These are phyloP conservation scores for Pteruthius melanotis DNA, from an alignment of 2,113 vertebrate genomes.

Conservation along the genomic window DNA sequence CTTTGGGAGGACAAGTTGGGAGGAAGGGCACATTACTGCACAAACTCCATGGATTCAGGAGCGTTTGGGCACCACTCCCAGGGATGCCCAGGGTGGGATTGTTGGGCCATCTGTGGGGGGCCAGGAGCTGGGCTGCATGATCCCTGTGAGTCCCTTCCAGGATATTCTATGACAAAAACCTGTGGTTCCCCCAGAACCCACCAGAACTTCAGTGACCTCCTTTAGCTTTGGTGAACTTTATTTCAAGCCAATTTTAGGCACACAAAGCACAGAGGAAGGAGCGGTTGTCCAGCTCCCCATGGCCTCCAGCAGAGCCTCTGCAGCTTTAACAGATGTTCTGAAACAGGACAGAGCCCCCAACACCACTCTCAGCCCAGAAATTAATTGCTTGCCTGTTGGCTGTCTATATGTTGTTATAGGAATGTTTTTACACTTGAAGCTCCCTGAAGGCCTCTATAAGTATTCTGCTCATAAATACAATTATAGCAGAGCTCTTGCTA, in stretches of 20 bases:
- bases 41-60: background rate
- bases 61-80: rapidly evolving
- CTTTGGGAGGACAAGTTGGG: background rate
- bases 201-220: background rate
- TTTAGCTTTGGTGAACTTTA: background rate
- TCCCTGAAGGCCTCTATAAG: conserved; percentile 65
- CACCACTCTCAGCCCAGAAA: conserved; percentile 33
- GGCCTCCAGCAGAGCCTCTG: background rate
- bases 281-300: background rate
- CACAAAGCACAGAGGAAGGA: background rate
- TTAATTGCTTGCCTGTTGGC: conserved; percentile 61
- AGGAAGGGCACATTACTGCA: background rate
- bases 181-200: too few species aligned
- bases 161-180: background rate
- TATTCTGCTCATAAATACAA: conserved; percentile 73
- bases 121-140: background rate
- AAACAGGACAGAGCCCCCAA: background rate
- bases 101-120: background rate
- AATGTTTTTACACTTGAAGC: conserved; percentile 60
- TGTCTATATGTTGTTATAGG: conserved; percentile 61
- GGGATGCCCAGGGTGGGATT: background rate
- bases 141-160: background rate
- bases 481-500: conserved; percentile 57
- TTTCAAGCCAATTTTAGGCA: background rate
- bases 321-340: conserved; percentile 5